Base-by-base conservation (phyloP, 2,888 invertebrate species). In the Cheiracanthium punctorium region DNA sequence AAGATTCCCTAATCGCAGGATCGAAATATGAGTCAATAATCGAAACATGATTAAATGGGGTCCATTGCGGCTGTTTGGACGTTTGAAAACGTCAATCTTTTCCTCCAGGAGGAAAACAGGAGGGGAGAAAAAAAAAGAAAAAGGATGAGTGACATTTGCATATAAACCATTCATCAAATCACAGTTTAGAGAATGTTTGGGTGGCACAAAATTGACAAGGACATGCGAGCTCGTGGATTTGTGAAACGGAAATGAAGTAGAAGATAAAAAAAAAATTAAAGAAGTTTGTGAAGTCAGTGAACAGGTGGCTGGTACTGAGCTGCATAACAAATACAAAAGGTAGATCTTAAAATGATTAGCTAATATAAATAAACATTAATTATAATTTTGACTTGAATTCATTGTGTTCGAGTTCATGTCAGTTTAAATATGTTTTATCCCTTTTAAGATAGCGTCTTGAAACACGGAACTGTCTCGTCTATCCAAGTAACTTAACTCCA, bases 121-220 rank as follows among this genome's bases (percentile, higher is more conserved):
- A 48, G 41, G 33, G 30, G 65, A 20, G 67, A 72, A n/a, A n/a
- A n/a, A 75, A 75, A 74, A 67, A 28, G 65, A 28, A 52, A 70
- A 48, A 58, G 33, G 30, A 72, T 30, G 67, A 72, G 29, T 32
- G 65, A 10, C 79, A 85, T 85, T 85, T 85, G 84, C 84, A 85
- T 85, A n/a, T n/a, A 79, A 85, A 43, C 69, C 79, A 85, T 85
- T 85, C 84, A 79, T 85, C 84, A 85, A 79, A 73, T 77, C 72
- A 73, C 58, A 71, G 64, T 77, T 84, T 58, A 24, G 24, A 24
- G 58, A 58, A 58, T 58, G 58, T 58, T 58, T 58, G 58, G 58
- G 58, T 58, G 58, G 58, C 24, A 4, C 58, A 24, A 5, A 1
- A 58, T 10, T 37, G 58, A 58, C 48, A 48, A 58, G 58, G 58